Base-by-base conservation (phyloP, 2,888 invertebrate species). In the Napeogenes sylphis region DNA sequence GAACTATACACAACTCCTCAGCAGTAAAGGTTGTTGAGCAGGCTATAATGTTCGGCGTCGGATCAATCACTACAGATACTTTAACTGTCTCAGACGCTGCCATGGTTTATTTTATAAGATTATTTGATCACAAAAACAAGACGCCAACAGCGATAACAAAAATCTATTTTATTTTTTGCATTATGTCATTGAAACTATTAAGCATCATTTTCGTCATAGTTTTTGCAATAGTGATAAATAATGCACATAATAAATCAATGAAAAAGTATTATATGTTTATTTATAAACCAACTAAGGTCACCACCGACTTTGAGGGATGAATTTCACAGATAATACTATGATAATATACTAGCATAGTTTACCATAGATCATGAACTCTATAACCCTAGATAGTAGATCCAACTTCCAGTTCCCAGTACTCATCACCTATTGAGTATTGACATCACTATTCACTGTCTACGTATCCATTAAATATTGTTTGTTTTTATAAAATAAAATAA, bases 1-100 rank as follows among this genome's bases (percentile, higher is more conserved):
- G 86, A 77, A 92, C 81, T 70, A 93, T 92, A 75, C 95, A 94
- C 47, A 95, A 90, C 74, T 95, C 94, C 81, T 96, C 96, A 38
- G 93, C 93, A 46, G 92, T 89, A 65, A 81, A 78, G 30, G 78
- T 79, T 67, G 74, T 83, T 10, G 89, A 83, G 68, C 90, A 90
- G 81, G 78, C 91, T 85, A 84, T 79, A 64, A 81, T 76, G 69
- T 84, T 85, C 45, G 87, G 83, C 55, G 76, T 75, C 61, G 83
- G 81, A 68, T 88, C 87, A 64, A 78, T 84, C 62, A 88, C 87
- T 67, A 90, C 87, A 62, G 87, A 88, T 56, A 89, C 87, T 71
- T 89, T 83, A 56, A 88, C 87, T 72, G 84, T 82, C 74, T 86
- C 87, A 70, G 81, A 80, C 65, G 80, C 79, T 75, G 87, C 79